A percentile compares a stretch with the other conserved stretches of the same genome.
phyloP scores from a whole-genome alignment of 2,888 invertebrate species.

The Mylabris sibirica region DNA sequence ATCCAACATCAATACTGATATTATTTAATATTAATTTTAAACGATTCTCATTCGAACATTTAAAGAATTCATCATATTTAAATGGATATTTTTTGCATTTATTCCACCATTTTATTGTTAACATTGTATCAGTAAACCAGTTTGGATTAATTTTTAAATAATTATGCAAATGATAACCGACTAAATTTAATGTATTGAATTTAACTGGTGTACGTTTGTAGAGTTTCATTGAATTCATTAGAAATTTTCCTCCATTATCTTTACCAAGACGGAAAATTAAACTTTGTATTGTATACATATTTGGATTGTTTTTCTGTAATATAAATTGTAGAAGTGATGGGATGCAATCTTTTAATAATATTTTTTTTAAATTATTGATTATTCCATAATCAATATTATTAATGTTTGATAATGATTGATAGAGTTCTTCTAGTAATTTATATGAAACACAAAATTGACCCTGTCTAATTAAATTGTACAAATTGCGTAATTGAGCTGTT shows the following conservation, averaged over 20 bases:
- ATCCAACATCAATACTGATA: constrained; percentile 42
- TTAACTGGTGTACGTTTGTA: constrained; percentile 50
- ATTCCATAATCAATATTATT: not conserved
- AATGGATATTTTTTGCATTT: constrained; percentile 36
- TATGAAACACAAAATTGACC: constrained; percentile 49
- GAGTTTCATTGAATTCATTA: constrained; percentile 40
- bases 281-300: constrained; percentile 55
- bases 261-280: constrained; percentile 52
- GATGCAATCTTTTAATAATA: constrained; percentile 44
- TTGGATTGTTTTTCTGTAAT: constrained; percentile 53
- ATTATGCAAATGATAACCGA: constrained; percentile 43
- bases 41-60: constrained; percentile 34
- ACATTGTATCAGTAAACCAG: constrained; percentile 38
- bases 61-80: constrained; percentile 49
- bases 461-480: constrained; percentile 47
- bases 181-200: constrained; percentile 42
- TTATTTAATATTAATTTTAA: constrained; percentile 44
- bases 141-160: constrained; percentile 33
- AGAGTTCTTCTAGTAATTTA: constrained; percentile 37
- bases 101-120: constrained; percentile 52
- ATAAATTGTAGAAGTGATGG: constrained; percentile 55
- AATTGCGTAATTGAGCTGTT: constrained; percentile 39
- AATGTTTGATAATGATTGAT: not conserved
- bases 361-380: constrained; percentile 27
- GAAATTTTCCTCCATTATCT: constrained; percentile 32